Conservation (phyloP, 2,888 invertebrate genomes). For the Andrena praecox region DNA sequence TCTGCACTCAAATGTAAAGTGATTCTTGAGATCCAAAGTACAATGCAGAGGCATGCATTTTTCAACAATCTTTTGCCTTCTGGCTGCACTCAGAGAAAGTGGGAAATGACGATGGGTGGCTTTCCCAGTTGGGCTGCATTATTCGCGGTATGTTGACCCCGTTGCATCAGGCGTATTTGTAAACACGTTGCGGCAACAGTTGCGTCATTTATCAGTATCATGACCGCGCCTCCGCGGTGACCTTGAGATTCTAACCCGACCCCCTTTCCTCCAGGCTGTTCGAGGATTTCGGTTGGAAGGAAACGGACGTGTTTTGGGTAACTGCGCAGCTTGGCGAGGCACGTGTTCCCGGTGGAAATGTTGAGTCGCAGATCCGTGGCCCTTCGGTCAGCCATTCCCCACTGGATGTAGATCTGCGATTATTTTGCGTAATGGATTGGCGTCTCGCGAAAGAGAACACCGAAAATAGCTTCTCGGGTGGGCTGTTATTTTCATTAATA, state of each 20-base stretch:
- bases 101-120: no score
- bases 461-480: background rate
- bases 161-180: conserved; percentile 34
- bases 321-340: conserved; percentile 9
- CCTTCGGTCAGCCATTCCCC: background rate
- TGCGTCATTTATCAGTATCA: conserved; percentile 11
- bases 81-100: no score
- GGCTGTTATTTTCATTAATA: no score
- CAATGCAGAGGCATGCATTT: no score
- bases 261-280: background rate
- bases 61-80: no score
- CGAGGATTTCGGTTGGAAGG: conserved; percentile 1
- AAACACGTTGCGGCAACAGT: conserved; percentile 33
- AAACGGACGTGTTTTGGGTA: background rate
- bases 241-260: conserved; percentile 1
- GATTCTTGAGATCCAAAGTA: no score
- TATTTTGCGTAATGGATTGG: background rate
- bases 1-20: no score
- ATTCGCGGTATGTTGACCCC: conserved; percentile 17
- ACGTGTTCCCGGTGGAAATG: background rate
- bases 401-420: background rate
- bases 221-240: conserved; percentile 17
- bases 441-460: background rate
- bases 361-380: background rate
- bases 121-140: background rate